A percentile compares a stretch with the other conserved stretches of the same genome.
Conservation (phyloP, 2,888 invertebrate genomes). For the Glomeris marginata region DNA sequence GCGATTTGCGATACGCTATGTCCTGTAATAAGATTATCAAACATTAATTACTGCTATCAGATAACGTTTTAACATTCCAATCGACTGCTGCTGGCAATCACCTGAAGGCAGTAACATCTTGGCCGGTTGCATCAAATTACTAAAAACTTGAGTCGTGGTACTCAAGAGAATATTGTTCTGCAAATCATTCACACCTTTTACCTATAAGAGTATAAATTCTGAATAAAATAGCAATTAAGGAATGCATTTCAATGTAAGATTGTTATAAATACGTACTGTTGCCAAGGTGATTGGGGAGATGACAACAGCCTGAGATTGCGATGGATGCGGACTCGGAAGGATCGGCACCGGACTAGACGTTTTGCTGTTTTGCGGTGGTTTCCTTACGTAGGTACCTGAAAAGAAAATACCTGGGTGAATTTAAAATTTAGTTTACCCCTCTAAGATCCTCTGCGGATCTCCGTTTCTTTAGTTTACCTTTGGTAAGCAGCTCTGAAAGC, state of each 20-base stretch:
- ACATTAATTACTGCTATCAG: no score
- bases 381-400: conserved; percentile 23
- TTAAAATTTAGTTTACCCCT: no score
- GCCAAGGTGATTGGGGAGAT: conserved; percentile 17
- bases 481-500: conserved; percentile 66
- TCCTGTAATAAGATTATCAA: no score
- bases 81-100: background rate
- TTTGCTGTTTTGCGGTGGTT: background rate
- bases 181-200: conserved; percentile 20
- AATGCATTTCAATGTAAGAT: background rate
- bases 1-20: no score
- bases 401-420: background rate
- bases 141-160: conserved; percentile 23
- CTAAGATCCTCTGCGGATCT: no score
- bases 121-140: conserved; percentile 15
- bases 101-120: conserved; percentile 4
- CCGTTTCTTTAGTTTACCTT: no score
- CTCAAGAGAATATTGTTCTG: conserved; percentile 24
- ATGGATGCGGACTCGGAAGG: conserved; percentile 18
- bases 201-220: conserved; percentile 7
- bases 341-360: conserved; percentile 20
- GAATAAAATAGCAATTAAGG: no score
- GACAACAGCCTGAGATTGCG: conserved; percentile 17
- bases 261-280: conserved; percentile 13
- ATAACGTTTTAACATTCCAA: no score